Evolutionary conservation across 2,888 invertebrate species (phyloP), one percentile per base, ranked within the genome.

Genomic region (Cryptocheilus praepositus): DNA sequence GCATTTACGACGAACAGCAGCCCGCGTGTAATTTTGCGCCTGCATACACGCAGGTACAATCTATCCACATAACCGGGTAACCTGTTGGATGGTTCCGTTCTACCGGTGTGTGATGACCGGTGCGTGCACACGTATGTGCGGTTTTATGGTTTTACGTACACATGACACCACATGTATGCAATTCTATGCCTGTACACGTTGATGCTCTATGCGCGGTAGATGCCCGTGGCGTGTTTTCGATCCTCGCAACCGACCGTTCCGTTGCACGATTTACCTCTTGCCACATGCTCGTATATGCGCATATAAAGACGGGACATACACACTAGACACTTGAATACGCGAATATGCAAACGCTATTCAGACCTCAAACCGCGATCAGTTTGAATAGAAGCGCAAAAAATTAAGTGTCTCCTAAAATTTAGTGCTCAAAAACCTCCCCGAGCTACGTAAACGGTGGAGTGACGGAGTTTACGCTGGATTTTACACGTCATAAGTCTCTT

Each of bases 41-140:
- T 58, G 22, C 52, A 49, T 55, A 46, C 18, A 65, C 62, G n/a
- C 58, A 55, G 21, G 61, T 61, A 64, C 44, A 53, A 60, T 64
- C 63, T 28, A 76, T 67, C 60, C 67, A n/a, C 51, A 53, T 71
- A 74, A 68, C 67, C 63, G 63, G 62, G 62, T 70, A 76, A 72
- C 71, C 66, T 61, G 69, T 53, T 69, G 45, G 73, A 69, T 56
- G 54, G 52, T 67, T 76, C 55, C 56, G 67, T 67, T 61, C 55
- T 36, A 58, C 58, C 67, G 54, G 61, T 36, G 36, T 36, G 36
- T 36, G 36, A 36, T 36, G 36, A 36, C 22, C 21, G 21, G 46
- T 25, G 16, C 44, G 45, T 21, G 22, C 43, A 28, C n/a, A 36
- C n/a, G 11, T 36, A 16, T 55, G 25, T 21, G 22, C 53, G 25